Evolutionary conservation across 2,113 vertebrate genomes (phyloP).

Genomic region (Nicator chloris): DNA sequence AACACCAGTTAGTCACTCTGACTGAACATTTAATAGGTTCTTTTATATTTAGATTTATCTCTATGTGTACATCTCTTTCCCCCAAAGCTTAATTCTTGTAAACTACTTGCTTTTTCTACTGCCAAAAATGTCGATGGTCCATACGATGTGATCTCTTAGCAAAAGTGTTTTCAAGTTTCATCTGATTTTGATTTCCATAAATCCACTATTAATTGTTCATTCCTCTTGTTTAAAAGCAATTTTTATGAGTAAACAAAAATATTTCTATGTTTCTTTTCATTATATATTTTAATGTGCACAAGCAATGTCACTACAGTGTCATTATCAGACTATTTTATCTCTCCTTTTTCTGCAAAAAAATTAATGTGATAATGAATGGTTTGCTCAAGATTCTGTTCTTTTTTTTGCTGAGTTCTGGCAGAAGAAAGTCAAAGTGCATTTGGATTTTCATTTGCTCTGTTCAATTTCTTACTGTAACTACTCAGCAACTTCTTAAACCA

Average conservation of each 20-base stretch:
- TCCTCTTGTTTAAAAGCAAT: neutral
- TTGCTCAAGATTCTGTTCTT: neutral
- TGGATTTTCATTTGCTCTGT: neutral
- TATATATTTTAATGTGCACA: neutral
- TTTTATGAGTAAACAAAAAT: neutral
- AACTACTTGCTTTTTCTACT: neutral
- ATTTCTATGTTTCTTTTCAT: neutral
- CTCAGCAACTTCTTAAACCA: constrained; percentile 18
- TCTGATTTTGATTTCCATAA: neutral
- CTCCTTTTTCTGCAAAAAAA: neutral
- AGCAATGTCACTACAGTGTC: neutral
- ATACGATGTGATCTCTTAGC: neutral
- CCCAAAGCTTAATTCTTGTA: neutral
- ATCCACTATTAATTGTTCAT: neutral
- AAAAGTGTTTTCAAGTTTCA: neutral
- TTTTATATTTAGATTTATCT: neutral
- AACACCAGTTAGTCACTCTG: neutral
- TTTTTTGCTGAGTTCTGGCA: neutral
- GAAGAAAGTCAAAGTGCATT: neutral
- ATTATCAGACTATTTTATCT: neutral
- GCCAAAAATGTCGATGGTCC: neutral
- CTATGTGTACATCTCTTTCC: neutral
- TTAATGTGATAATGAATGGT: neutral
- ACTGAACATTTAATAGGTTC: neutral
- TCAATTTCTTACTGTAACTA: neutral